These are phyloP conservation scores for Penaeus vannamei DNA, from an alignment of 1,140 invertebrate genomes.

Conservation along the genomic window DNA sequence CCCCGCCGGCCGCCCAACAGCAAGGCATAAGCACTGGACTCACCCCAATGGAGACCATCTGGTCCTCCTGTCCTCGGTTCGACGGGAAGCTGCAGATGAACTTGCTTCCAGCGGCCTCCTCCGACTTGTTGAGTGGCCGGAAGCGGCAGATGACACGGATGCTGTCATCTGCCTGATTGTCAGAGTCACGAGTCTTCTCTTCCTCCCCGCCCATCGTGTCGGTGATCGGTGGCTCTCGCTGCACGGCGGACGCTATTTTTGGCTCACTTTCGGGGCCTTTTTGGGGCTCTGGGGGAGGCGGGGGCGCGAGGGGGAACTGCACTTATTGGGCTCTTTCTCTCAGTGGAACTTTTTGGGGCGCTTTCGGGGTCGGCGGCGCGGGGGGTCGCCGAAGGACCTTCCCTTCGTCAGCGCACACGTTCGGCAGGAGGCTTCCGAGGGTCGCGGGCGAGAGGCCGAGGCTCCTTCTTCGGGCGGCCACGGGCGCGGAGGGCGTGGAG, in stretches of 20 bases:
- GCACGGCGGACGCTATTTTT: too few relatives aligned
- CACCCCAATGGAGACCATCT: slow-evolving; percentile 96
- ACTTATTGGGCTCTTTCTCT: too few relatives aligned
- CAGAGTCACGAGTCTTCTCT: slow-evolving; percentile 40
- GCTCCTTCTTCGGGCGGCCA: too few relatives aligned
- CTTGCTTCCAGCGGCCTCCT: slow-evolving; percentile 97
- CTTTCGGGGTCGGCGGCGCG: too few relatives aligned
- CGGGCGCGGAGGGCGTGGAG: not conserved
- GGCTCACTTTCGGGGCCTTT: too few relatives aligned
- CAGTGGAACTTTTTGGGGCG: too few relatives aligned
- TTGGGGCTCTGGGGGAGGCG: too few relatives aligned
- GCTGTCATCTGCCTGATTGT: slow-evolving; percentile 64
- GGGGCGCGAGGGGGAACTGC: too few relatives aligned
- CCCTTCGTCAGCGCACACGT: too few relatives aligned
- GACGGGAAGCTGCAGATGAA: slow-evolving; percentile 98
- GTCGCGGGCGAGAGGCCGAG: too few relatives aligned
- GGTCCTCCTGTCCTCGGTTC: slow-evolving; percentile 85
- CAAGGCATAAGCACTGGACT: slow-evolving; percentile 73
- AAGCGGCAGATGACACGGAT: slow-evolving; percentile 79
- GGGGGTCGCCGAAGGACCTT: too few relatives aligned
- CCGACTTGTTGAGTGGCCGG: slow-evolving; percentile 96
- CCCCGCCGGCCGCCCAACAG: not conserved
- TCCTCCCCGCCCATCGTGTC: slow-evolving; percentile 57
- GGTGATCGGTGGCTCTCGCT: not conserved
- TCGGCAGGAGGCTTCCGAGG: too few relatives aligned